Conservation (phyloP, 1,140 invertebrate genomes). For the Megathymus violae region DNA sequence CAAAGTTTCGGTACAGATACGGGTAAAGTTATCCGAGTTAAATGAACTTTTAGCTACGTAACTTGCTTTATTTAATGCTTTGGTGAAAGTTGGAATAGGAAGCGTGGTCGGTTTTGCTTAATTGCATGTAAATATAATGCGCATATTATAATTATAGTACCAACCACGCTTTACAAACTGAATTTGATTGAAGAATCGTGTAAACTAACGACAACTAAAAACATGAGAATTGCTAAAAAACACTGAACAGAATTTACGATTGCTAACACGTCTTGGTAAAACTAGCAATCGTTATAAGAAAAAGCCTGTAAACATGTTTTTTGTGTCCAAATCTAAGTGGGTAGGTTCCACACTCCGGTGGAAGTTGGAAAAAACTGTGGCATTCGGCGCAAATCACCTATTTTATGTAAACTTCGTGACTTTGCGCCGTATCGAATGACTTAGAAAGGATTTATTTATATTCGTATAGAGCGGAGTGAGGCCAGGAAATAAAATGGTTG, state of each 20-base stretch:
- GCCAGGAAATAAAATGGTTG: slow-evolving; percentile 65
- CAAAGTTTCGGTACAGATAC: slow-evolving; percentile 50
- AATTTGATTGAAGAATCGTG: slow-evolving; percentile 33
- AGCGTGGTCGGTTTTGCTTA: slow-evolving; percentile 14
- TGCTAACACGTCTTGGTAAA: slow-evolving; percentile 55
- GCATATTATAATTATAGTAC: slow-evolving; percentile 15
- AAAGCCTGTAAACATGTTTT: slow-evolving; percentile 79
- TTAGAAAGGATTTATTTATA: slow-evolving; percentile 82
- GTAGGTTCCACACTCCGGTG: slow-evolving; percentile 54
- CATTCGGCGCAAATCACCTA: slow-evolving; percentile 78
- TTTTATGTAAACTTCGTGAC: slow-evolving; percentile 84
- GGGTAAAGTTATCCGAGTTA: slow-evolving; percentile 53
- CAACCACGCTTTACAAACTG: neutral
- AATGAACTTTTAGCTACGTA: slow-evolving; percentile 32
- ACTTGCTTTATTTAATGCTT: slow-evolving; percentile 24
- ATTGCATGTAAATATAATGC: slow-evolving; percentile 14
- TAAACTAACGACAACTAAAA: slow-evolving; percentile 49
- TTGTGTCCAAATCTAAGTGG: slow-evolving; percentile 58
- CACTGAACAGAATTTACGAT: slow-evolving; percentile 73
- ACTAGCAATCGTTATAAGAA: slow-evolving; percentile 61
- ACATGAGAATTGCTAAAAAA: slow-evolving; percentile 60
- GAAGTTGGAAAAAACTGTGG: slow-evolving; percentile 66
- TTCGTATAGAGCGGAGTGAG: slow-evolving; percentile 53
- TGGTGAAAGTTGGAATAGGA: slow-evolving; percentile 10
- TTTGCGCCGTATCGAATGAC: slow-evolving; percentile 79